These are phyloP conservation scores for Mormyrops boulengeri DNA, from an alignment of 2,797 vertebrate genomes.

Conservation along the genomic window DNA sequence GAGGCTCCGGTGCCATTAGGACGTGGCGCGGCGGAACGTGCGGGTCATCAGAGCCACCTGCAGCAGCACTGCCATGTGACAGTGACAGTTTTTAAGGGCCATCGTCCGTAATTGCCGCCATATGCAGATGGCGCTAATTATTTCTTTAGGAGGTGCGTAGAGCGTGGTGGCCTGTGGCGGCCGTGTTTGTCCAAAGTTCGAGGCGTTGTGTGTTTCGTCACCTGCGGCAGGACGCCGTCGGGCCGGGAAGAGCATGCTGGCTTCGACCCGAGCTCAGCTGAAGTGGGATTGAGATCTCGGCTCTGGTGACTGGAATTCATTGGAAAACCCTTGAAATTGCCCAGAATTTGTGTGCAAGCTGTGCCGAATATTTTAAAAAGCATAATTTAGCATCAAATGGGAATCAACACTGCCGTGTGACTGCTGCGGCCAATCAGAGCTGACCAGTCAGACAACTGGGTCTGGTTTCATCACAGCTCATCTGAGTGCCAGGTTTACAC, in stretches of 20 bases:
- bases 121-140: not conserved
- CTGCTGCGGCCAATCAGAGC: not conserved
- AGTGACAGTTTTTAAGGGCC: not conserved
- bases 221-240: not conserved
- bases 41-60: not conserved
- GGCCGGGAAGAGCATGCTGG: not conserved
- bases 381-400: not conserved
- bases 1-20: not conserved
- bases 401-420: not conserved
- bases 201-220: not conserved
- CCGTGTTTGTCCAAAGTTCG: not conserved
- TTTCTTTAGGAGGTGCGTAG: not conserved
- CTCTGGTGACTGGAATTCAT: not conserved
- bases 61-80: not conserved
- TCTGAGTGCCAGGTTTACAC: conserved; percentile 9
- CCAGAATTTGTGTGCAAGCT: not conserved
- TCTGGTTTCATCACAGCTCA: conserved; percentile 16
- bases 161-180: not conserved
- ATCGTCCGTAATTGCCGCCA: not conserved
- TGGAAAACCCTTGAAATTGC: not conserved
- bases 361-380: not conserved
- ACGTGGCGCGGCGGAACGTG: not conserved
- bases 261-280: not conserved
- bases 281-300: not conserved
- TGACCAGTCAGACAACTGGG: conserved; percentile 27